Percentiles rank a stretch among this genome's conserved stretches.
Evolutionary conservation across 2,113 vertebrate species (phyloP).

Genomic region (Cathartes aura): DNA sequence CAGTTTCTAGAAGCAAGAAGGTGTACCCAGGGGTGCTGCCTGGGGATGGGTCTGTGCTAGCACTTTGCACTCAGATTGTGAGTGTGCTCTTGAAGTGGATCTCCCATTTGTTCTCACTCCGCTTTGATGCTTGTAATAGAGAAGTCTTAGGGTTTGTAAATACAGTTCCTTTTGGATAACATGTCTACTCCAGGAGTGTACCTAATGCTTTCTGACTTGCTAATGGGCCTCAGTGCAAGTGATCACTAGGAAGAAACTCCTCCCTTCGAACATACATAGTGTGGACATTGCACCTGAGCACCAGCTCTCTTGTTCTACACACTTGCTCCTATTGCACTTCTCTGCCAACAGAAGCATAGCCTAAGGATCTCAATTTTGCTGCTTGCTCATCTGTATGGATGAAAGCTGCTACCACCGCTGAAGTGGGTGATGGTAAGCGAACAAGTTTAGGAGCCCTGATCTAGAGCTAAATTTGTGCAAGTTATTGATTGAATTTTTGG

Average conservation of each 20-base stretch:
- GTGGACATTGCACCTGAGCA: background rate
- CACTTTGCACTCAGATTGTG: background rate
- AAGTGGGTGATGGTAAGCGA: background rate
- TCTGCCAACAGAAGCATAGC: background rate
- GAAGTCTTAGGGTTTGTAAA: background rate
- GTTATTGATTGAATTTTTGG: background rate
- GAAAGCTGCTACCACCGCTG: background rate
- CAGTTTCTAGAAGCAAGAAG: background rate
- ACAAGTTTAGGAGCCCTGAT: background rate
- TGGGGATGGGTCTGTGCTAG: background rate
- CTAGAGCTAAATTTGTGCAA: background rate
- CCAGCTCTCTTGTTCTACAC: background rate
- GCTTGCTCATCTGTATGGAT: background rate
- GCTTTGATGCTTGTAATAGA: background rate
- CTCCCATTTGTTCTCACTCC: background rate
- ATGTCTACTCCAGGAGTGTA: background rate
- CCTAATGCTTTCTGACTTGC: background rate
- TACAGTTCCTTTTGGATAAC: background rate
- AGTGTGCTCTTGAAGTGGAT: background rate
- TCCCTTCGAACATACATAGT: background rate
- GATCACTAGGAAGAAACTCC: background rate
- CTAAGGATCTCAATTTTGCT: background rate
- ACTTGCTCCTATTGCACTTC: background rate
- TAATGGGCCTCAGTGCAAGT: background rate
- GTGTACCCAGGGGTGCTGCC: background rate